Evolutionary conservation across 1,140 invertebrate genomes (phyloP).

Genomic region (Leptinotarsa defecta): DNA sequence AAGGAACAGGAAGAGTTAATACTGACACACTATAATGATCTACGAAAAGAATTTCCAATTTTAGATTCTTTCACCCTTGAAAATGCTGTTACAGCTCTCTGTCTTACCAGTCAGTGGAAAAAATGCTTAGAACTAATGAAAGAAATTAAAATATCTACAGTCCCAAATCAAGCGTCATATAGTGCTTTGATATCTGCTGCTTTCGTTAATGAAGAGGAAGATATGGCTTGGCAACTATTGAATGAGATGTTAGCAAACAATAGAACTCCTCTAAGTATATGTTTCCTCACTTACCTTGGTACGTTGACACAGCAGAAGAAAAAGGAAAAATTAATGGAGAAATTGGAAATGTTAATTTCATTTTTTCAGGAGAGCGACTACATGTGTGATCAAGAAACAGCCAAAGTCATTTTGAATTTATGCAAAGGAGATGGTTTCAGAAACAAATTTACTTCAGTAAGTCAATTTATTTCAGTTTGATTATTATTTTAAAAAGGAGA

Average conservation of each 20-base stretch:
- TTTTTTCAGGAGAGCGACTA: slow-evolving; percentile 39
- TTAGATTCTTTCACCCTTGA: slow-evolving; percentile 64
- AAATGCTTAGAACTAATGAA: slow-evolving; percentile 65
- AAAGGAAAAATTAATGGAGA: slow-evolving; percentile 24
- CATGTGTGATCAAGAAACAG: slow-evolving; percentile 24
- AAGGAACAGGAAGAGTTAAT: slow-evolving; percentile 31
- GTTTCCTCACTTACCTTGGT: slow-evolving; percentile 39
- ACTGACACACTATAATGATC: slow-evolving; percentile 49
- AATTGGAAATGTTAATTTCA: slow-evolving; percentile 41
- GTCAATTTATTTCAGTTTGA: neutral
- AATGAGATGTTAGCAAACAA: slow-evolving; percentile 53
- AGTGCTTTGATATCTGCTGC: slow-evolving; percentile 60
- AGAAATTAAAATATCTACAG: slow-evolving; percentile 59
- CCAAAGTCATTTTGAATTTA: slow-evolving; percentile 27
- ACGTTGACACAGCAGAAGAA: slow-evolving; percentile 29
- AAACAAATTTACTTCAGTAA: slow-evolving; percentile 23
- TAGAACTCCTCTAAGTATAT: slow-evolving; percentile 25
- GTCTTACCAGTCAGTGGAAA: slow-evolving; percentile 66
- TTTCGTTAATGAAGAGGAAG: slow-evolving; percentile 61
- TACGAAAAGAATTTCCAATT: slow-evolving; percentile 62
- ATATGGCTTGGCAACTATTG: slow-evolving; percentile 62
- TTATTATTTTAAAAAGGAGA: no score
- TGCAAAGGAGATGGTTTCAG: slow-evolving; percentile 24
- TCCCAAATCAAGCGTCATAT: slow-evolving; percentile 53
- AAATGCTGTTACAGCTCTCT: slow-evolving; percentile 64